phyloP scores from a whole-genome alignment of 2,888 invertebrate genomes.

The Stegana nigrithorax region DNA sequence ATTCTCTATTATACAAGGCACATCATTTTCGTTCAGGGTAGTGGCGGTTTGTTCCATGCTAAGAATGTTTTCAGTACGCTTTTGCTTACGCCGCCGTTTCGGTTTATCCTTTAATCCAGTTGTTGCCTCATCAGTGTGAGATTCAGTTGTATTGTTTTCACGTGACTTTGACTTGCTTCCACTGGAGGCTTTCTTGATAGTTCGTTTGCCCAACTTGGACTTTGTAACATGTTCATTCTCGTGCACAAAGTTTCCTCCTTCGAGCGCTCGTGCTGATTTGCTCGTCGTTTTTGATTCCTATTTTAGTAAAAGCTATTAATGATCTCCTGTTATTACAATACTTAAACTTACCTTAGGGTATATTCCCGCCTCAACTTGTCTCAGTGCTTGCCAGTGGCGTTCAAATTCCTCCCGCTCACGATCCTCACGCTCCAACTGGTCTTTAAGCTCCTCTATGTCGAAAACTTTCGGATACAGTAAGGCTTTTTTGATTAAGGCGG shows the following conservation, averaged over 20 bases:
- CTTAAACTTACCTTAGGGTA: constrained; percentile 58
- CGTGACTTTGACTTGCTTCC: too few relatives aligned
- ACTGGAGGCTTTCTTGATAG: too few relatives aligned
- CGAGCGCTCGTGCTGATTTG: constrained; percentile 47
- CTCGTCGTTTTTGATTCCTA: constrained; percentile 36
- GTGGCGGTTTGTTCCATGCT: neutral
- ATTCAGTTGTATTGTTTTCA: neutral
- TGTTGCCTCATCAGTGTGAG: too few relatives aligned
- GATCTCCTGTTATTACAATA: neutral
- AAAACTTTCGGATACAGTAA: constrained; percentile 77
- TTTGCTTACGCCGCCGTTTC: neutral
- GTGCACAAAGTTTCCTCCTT: constrained; percentile 53
- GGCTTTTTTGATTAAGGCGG: constrained; percentile 80
- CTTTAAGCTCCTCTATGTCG: constrained; percentile 74
- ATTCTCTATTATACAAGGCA: too few relatives aligned
- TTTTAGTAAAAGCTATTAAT: neutral
- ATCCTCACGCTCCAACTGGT: constrained; percentile 71
- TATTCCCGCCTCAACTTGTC: constrained; percentile 40
- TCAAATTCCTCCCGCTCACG: constrained; percentile 51
- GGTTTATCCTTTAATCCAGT: neutral
- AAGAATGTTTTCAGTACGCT: neutral
- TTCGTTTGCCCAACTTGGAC: constrained; percentile 45
- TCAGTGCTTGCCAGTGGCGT: constrained; percentile 49
- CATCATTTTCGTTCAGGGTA: too few relatives aligned
- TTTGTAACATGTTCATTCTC: constrained; percentile 57